phyloP scores from a whole-genome alignment of 2,797 vertebrate genomes.

The Neoniphon sammara region DNA sequence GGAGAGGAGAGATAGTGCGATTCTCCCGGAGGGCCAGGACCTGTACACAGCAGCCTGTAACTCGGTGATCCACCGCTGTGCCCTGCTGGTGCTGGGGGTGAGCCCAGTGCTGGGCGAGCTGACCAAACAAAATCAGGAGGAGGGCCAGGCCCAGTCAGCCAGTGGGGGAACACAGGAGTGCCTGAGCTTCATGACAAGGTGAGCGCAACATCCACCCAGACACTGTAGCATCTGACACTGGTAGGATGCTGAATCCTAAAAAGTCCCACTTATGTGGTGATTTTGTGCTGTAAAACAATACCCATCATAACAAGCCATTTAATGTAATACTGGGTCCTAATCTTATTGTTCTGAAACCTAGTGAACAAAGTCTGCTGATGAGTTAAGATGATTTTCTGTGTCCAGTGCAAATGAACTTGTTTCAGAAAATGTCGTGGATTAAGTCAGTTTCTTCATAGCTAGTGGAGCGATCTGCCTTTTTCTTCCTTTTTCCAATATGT shows the following conservation, averaged over 20 bases:
- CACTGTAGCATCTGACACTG: neutral
- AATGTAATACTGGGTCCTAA: no score
- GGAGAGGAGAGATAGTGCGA: conserved; percentile 87
- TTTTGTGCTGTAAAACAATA: no score
- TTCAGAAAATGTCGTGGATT: no score
- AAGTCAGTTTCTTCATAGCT: no score
- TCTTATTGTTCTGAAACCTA: no score
- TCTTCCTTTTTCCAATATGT: no score
- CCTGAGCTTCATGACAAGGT: conserved; percentile 94
- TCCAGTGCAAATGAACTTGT: no score
- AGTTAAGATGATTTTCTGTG: no score
- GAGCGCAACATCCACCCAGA: conserved; percentile 15
- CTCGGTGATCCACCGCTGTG: conserved; percentile 96
- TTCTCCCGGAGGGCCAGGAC: conserved; percentile 92
- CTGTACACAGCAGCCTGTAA: conserved; percentile 97
- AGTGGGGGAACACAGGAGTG: conserved; percentile 84
- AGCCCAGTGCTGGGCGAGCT: conserved; percentile 90
- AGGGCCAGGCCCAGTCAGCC: conserved; percentile 82
- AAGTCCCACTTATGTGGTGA: no score
- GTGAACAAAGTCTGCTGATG: no score
- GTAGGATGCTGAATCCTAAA: neutral
- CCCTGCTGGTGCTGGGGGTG: conserved; percentile 91
- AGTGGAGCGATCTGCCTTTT: no score
- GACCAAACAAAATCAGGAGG: conserved; percentile 85
- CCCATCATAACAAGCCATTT: no score